Evolutionary conservation across 2,113 vertebrate species (phyloP).

Genomic region (Tragelaphus imberbis): DNA sequence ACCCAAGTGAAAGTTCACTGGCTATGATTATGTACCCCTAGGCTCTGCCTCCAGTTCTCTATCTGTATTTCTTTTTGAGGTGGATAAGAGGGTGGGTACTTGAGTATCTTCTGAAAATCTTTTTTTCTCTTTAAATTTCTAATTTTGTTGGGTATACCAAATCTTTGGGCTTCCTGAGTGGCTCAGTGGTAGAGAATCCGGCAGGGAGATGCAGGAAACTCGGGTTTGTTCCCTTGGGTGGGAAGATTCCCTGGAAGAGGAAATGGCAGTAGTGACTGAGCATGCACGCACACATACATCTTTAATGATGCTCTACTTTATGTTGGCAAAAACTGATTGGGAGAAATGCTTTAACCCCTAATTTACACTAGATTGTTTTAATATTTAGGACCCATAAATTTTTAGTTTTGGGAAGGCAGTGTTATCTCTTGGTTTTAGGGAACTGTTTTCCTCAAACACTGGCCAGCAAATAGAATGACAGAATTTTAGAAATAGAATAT

Average conservation of each 20-base stretch:
- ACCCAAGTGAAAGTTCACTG: background rate
- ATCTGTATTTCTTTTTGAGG: background rate
- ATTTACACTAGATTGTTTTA: background rate
- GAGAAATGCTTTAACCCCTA: background rate
- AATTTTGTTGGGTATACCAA: background rate
- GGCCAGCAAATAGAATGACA: background rate
- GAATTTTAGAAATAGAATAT: slow-evolving; percentile 11
- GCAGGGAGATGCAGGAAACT: background rate
- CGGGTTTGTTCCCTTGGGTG: background rate
- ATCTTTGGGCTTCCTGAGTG: background rate
- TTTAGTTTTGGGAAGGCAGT: slow-evolving; percentile 11
- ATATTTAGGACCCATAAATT: background rate
- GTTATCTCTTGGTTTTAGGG: background rate
- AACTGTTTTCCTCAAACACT: background rate
- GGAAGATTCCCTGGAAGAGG: background rate
- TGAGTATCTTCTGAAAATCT: background rate
- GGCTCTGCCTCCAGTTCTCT: background rate
- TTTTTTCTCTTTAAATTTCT: background rate
- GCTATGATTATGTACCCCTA: background rate
- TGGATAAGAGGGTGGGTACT: background rate
- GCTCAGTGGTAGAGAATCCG: background rate
- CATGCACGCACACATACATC: background rate
- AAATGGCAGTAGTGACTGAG: background rate
- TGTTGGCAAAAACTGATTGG: background rate
- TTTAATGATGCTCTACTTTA: background rate